Conservation (phyloP, 2,113 vertebrate species). For the Beaufortia kweichowensis region DNA sequence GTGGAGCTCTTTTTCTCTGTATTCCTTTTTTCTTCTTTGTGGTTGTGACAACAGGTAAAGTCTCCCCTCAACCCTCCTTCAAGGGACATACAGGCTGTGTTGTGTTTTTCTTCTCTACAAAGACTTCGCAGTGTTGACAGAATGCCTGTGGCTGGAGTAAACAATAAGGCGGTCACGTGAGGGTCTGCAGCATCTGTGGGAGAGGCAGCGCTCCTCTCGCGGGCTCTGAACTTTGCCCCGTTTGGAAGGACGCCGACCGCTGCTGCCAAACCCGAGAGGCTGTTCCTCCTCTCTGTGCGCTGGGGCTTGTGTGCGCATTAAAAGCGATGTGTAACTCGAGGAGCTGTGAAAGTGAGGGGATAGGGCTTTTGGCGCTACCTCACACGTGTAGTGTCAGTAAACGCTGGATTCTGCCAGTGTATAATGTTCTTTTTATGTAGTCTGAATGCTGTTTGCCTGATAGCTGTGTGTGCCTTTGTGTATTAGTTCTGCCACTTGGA, state of each 20-base stretch:
- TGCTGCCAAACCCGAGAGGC: conserved; percentile 39
- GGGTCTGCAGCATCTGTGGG: conserved; percentile 51
- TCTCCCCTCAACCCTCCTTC: conserved; percentile 14
- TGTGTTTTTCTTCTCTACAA: conserved; percentile 62
- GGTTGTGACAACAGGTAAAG: conserved; percentile 36
- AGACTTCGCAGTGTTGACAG: conserved; percentile 15
- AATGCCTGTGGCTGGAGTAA: conserved; percentile 53
- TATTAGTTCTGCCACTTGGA: too few relatives aligned
- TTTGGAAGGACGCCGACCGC: conserved; percentile 36
- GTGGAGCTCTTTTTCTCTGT: background rate
- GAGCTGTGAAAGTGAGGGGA: conserved; percentile 26
- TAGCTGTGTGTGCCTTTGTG: conserved; percentile 26
- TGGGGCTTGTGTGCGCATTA: background rate
- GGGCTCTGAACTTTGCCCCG: conserved; percentile 47
- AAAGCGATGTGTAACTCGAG: conserved; percentile 31
- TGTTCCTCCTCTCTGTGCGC: conserved; percentile 36
- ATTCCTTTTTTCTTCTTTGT: conserved; percentile 15
- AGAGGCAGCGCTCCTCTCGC: conserved; percentile 48
- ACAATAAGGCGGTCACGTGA: conserved; percentile 49
- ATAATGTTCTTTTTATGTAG: too few relatives aligned
- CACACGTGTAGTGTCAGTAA: conserved; percentile 59
- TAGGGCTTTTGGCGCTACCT: conserved; percentile 49
- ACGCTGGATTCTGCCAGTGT: background rate
- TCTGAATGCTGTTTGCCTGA: background rate
- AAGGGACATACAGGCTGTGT: conserved; percentile 51